Conservation (phyloP, 2,113 vertebrate genomes). For the Cettia cetti region DNA sequence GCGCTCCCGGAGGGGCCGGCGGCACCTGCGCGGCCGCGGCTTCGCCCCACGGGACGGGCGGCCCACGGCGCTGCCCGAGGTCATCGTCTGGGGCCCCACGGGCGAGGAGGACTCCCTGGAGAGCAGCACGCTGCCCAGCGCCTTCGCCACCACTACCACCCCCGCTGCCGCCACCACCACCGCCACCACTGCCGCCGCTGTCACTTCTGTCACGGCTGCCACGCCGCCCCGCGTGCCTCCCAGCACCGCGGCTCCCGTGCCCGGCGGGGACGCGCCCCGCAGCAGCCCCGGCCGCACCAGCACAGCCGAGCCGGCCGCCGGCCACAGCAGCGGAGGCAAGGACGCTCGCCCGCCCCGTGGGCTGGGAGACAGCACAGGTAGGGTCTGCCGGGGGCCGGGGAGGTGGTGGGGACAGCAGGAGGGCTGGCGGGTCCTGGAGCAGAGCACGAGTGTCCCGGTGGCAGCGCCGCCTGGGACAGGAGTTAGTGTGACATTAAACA, state of each 20-base stretch:
- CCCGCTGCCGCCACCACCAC: neutral
- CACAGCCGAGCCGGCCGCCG: constrained; percentile 67
- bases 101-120: constrained; percentile 72
- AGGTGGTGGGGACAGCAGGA: accelerated
- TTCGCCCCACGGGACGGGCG: constrained; percentile 38
- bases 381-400: neutral
- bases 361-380: constrained; percentile 78
- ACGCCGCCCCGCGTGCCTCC: constrained; percentile 37
- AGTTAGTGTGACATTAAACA: neutral
- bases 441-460: accelerated
- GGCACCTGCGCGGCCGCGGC: constrained; percentile 48
- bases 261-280: neutral
- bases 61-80: constrained; percentile 67
- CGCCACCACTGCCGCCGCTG: neutral
- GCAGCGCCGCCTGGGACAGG: neutral
- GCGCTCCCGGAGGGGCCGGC: constrained; percentile 6
- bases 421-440: neutral
- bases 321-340: constrained; percentile 56
- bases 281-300: constrained; percentile 45
- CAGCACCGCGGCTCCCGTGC: neutral
- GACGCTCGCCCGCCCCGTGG: constrained; percentile 64
- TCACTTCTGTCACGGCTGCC: neutral
- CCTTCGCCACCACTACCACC: constrained; percentile 20
- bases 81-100: constrained; percentile 78
- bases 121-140: constrained; percentile 62